These are phyloP conservation scores for Ostrea edulis DNA, from an alignment of 1,140 invertebrate genomes.

Conservation along the genomic window DNA sequence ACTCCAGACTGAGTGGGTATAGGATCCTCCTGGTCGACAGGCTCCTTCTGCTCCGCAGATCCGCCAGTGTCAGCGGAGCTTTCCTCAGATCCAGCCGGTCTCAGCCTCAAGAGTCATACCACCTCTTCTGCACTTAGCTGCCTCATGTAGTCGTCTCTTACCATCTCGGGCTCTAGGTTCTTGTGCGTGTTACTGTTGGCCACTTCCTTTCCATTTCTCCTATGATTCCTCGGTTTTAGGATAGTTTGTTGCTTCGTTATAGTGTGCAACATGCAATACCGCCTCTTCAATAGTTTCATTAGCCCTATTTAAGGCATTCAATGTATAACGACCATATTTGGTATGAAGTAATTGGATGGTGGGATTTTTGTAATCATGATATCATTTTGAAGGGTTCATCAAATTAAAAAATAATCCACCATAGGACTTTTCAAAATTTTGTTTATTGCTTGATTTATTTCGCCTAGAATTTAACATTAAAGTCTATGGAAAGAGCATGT, in stretches of 20 bases:
- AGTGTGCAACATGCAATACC: slow-evolving; percentile 15
- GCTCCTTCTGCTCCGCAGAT: not conserved
- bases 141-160: not conserved
- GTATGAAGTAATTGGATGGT: too few relatives aligned
- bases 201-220: not conserved
- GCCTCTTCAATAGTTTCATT: too few relatives aligned
- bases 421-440: too few relatives aligned
- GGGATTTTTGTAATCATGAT: too few relatives aligned
- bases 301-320: too few relatives aligned
- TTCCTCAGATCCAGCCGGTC: slow-evolving; percentile 4
- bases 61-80: too few relatives aligned
- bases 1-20: not conserved
- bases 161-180: not conserved
- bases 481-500: too few relatives aligned
- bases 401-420: too few relatives aligned
- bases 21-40: not conserved
- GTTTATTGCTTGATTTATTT: too few relatives aligned
- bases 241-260: slow-evolving; percentile 17
- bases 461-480: too few relatives aligned
- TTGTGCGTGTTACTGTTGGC: not conserved
- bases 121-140: not conserved
- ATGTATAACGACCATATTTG: too few relatives aligned
- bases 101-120: slow-evolving; percentile 7
- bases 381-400: too few relatives aligned
- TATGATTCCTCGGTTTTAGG: slow-evolving; percentile 9